These are phyloP conservation scores for Gymnothorax javanicus DNA, from an alignment of 2,797 vertebrate genomes.

Conservation along the genomic window DNA sequence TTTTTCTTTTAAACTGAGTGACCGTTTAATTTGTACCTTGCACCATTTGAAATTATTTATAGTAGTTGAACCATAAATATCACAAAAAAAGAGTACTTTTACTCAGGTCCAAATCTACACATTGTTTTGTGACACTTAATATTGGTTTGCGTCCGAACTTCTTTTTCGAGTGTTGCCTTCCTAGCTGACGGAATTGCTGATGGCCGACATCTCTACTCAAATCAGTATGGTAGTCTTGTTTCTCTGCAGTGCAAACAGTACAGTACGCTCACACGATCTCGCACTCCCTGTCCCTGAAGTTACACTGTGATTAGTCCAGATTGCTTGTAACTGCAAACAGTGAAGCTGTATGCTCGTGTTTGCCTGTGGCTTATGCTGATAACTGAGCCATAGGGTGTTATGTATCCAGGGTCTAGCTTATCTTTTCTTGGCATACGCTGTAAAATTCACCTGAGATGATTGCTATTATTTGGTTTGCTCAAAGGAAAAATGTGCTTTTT, in stretches of 20 bases:
- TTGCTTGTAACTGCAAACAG: not conserved
- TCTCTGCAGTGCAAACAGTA: not conserved
- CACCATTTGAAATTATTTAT: too few species aligned
- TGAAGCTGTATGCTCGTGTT: not conserved
- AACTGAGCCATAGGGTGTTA: not conserved
- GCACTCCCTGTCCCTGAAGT: not conserved
- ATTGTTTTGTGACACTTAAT: too few species aligned
- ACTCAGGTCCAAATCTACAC: too few species aligned
- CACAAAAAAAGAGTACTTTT: too few species aligned
- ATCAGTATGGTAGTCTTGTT: not conserved
- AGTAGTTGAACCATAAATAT: too few species aligned
- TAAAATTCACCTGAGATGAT: not conserved
- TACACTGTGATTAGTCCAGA: not conserved
- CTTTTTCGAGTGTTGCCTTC: not conserved
- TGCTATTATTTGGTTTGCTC: not conserved
- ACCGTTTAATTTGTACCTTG: too few species aligned
- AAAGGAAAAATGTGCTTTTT: too few species aligned
- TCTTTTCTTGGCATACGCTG: not conserved
- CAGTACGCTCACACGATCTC: not conserved
- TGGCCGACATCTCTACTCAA: not conserved
- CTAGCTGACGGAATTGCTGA: not conserved
- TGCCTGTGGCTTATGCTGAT: not conserved
- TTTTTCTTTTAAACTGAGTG: too few species aligned
- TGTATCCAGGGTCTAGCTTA: not conserved
- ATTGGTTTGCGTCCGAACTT: too few species aligned